Conservation (phyloP, 1,140 invertebrate genomes). For the Drosophila trapezifrons region DNA sequence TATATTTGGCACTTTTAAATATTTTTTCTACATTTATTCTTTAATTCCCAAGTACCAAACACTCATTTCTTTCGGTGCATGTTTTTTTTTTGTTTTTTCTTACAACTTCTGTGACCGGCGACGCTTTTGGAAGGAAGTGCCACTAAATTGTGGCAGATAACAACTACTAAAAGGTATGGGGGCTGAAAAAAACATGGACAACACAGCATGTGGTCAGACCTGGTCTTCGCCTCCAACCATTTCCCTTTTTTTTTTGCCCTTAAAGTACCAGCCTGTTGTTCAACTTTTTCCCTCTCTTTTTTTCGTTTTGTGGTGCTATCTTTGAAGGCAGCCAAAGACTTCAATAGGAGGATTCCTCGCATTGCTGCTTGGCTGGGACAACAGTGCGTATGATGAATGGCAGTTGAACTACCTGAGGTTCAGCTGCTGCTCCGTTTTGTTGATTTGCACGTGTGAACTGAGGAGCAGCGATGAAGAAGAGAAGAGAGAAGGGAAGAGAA, state of each 20-base stretch:
- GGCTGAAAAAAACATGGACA: conserved; percentile 41
- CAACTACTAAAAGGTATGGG: conserved; percentile 41
- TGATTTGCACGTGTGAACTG: conserved; percentile 72
- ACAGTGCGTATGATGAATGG: conserved; percentile 79
- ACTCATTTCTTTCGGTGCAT: not conserved
- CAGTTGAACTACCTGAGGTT: conserved; percentile 66
- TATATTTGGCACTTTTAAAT: rapidly evolving
- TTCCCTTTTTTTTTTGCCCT: conserved; percentile 7
- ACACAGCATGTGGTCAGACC: conserved; percentile 70
- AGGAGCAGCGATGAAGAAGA: conserved; percentile 8
- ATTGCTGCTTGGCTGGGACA: conserved; percentile 38
- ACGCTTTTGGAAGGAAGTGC: conserved; percentile 76
- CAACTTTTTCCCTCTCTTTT: conserved; percentile 33
- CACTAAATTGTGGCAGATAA: conserved; percentile 81
- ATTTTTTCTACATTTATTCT: not conserved
- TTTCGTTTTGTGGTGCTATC: conserved; percentile 21
- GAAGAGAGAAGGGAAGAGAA: conserved; percentile 19
- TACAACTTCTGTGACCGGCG: conserved; percentile 62
- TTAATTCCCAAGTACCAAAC: not conserved
- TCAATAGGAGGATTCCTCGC: conserved; percentile 11
- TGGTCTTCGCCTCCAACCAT: conserved; percentile 4
- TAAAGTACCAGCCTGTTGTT: conserved; percentile 58
- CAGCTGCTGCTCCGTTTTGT: conserved; percentile 29
- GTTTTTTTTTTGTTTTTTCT: conserved; percentile 24
- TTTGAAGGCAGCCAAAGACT: conserved; percentile 40